phyloP scores from a whole-genome alignment of 1,140 invertebrate genomes.

The Anadara kagoshimensis region DNA sequence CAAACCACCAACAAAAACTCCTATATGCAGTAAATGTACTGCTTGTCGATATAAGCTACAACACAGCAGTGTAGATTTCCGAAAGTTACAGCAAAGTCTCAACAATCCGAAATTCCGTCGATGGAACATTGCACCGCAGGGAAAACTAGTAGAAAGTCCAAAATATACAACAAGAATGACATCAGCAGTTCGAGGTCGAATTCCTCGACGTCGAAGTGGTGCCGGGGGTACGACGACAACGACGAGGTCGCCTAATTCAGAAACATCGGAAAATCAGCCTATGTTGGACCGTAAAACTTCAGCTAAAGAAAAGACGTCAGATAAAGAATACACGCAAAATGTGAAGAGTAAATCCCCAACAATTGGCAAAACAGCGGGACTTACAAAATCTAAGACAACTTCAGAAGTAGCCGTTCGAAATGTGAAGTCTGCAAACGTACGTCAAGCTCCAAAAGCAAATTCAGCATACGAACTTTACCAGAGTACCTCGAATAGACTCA shows the following conservation, averaged over 20 bases:
- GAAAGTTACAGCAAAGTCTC: neutral
- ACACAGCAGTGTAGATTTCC: slow-evolving; percentile 25
- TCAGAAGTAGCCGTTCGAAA: too few relatives aligned
- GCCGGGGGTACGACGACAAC: too few relatives aligned
- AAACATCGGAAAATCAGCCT: neutral
- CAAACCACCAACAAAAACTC: slow-evolving; percentile 2
- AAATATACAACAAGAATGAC: neutral
- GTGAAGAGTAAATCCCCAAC: neutral
- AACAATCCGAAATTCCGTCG: neutral
- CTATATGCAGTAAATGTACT: slow-evolving; percentile 6
- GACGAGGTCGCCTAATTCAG: too few relatives aligned
- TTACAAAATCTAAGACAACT: too few relatives aligned
- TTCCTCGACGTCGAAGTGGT: too few relatives aligned
- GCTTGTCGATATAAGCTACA: slow-evolving; percentile 37
- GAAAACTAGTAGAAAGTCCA: slow-evolving; percentile 8
- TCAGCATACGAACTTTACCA: too few relatives aligned
- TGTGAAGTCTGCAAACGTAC: too few relatives aligned
- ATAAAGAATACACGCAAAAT: neutral
- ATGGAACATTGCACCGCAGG: slow-evolving; percentile 24
- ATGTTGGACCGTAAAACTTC: neutral
- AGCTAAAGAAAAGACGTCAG: neutral
- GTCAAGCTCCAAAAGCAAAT: too few relatives aligned
- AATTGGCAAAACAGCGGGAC: neutral
- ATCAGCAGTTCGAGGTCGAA: neutral
- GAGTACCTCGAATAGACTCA: too few relatives aligned